phyloP scores from a whole-genome alignment of 2,113 vertebrate genomes.

The Microtus montanus region DNA sequence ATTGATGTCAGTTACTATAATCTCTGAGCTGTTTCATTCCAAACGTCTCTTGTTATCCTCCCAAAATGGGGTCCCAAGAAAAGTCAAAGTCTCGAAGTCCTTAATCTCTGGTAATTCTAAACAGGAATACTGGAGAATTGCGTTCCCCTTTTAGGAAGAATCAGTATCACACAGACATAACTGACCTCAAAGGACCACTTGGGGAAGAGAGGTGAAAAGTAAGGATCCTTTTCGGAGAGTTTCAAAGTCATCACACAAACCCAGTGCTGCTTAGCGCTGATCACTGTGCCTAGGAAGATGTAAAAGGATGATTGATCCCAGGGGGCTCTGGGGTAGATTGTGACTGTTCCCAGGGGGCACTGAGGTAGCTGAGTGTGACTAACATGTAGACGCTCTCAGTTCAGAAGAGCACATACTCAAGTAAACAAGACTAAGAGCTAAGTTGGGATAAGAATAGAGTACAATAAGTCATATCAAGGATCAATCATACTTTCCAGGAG shows the following conservation, averaged over 20 bases:
- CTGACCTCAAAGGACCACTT: not conserved
- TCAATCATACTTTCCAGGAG: not conserved
- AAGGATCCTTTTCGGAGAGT: not conserved
- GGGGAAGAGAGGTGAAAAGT: not conserved
- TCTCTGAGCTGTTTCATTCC: slow-evolving; percentile 5
- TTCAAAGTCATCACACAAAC: not conserved
- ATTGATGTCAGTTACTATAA: not conserved
- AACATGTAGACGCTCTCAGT: not conserved
- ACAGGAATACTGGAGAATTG: not conserved
- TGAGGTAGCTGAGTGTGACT: not conserved
- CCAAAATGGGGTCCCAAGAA: not conserved
- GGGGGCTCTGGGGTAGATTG: not conserved
- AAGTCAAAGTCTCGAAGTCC: not conserved
- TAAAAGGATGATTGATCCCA: not conserved
- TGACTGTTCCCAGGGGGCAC: not conserved
- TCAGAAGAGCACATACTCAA: not conserved
- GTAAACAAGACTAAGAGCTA: not conserved
- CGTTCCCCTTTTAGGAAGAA: not conserved
- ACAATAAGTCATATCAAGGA: not conserved
- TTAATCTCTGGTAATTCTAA: not conserved
- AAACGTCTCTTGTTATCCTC: slow-evolving; percentile 1
- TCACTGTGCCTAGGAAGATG: not conserved
- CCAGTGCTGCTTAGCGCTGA: not conserved
- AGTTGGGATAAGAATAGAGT: not conserved
- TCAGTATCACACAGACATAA: not conserved